phyloP scores from a whole-genome alignment of 2,113 vertebrate species.

The Gymnocephalus cernua region DNA sequence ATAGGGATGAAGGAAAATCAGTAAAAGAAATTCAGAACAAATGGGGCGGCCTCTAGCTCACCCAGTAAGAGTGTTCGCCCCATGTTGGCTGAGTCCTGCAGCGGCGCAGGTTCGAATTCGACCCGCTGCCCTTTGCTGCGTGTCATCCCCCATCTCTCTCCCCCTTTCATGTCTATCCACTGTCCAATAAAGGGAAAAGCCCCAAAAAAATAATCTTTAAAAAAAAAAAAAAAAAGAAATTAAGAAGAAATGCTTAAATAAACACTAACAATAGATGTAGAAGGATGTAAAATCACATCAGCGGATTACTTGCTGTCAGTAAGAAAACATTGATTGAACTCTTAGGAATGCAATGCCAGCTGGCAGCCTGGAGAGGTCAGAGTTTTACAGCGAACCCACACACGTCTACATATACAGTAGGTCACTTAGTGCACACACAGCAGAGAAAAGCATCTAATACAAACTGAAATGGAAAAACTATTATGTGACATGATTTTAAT shows the following conservation, averaged over 20 bases:
- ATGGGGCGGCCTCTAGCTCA: too few relatives aligned
- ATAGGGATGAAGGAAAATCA: background rate
- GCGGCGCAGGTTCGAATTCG: too few relatives aligned
- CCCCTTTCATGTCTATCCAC: too few relatives aligned
- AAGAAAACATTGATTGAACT: background rate
- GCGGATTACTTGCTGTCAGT: background rate
- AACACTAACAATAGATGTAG: background rate
- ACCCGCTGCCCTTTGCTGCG: too few relatives aligned
- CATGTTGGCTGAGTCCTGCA: too few relatives aligned
- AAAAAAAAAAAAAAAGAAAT: too few relatives aligned
- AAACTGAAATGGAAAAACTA: conserved; percentile 33
- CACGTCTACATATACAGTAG: conserved; percentile 14
- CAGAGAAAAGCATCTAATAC: conserved; percentile 14
- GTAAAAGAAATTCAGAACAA: background rate
- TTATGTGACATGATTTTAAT: conserved; percentile 64
- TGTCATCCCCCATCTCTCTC: too few relatives aligned
- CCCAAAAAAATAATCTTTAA: too few relatives aligned
- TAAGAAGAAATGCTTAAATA: background rate
- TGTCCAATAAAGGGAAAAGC: too few relatives aligned
- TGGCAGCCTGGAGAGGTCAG: conserved; percentile 47
- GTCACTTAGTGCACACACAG: conserved; percentile 42
- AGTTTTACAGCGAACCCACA: conserved; percentile 29
- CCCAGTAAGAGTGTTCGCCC: too few relatives aligned
- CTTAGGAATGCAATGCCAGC: conserved; percentile 9
- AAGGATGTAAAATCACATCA: background rate